Percentiles rank a stretch among this genome's conserved stretches.
Evolutionary conservation across 2,113 vertebrate genomes (phyloP).

Genomic region (Microcebus griseorufus): DNA sequence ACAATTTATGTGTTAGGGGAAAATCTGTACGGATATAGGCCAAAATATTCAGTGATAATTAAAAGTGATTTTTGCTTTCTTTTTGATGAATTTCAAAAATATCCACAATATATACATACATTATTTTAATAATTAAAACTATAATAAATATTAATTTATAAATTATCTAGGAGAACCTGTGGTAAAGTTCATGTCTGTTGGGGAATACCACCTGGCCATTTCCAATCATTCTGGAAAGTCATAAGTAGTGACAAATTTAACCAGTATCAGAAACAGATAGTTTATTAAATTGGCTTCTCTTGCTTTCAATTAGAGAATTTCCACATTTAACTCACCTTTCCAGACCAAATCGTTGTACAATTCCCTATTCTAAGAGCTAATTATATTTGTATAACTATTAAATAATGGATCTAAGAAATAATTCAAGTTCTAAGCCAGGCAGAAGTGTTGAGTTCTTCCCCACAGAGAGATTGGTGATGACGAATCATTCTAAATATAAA

Average conservation of each 20-base stretch:
- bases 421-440: neutral
- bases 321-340: conserved; percentile 9
- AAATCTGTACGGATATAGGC: neutral
- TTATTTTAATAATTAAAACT: conserved; percentile 7
- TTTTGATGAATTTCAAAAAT: neutral
- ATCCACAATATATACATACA: neutral
- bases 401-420: conserved; percentile 15
- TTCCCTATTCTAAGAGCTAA: neutral
- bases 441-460: neutral
- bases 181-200: neutral
- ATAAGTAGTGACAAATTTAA: neutral
- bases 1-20: neutral
- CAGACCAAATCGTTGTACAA: neutral
- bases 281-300: neutral
- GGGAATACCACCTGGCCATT: neutral
- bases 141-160: neutral
- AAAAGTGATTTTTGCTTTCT: conserved; percentile 4
- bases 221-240: neutral
- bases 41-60: conserved; percentile 12
- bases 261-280: neutral
- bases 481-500: neutral
- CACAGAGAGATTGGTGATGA: neutral
- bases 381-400: conserved; percentile 30
- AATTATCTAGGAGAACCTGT: neutral
- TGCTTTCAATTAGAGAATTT: neutral